Conservation (phyloP, 2,888 invertebrate genomes). For the Acleris holmiana region DNA sequence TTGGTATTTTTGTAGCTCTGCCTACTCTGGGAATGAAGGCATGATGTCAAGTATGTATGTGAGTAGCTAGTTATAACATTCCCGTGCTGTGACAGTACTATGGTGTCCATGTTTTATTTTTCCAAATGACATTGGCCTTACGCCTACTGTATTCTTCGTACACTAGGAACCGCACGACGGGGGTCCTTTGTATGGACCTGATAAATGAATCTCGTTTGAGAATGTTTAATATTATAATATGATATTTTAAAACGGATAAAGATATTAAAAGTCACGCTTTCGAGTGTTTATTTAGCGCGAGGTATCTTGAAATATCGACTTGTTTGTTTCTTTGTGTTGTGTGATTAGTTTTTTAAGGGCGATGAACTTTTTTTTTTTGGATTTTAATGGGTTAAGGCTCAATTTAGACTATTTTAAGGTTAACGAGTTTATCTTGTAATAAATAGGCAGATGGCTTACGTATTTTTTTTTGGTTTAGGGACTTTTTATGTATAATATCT, state of each 20-base stretch:
- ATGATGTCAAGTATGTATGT: too few relatives aligned
- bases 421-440: too few relatives aligned
- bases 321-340: slow-evolving; percentile 51
- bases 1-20: too few relatives aligned
- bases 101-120: too few relatives aligned
- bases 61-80: too few relatives aligned
- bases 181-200: slow-evolving; percentile 70
- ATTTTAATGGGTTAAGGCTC: background rate
- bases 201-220: slow-evolving; percentile 75
- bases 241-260: slow-evolving; percentile 83
- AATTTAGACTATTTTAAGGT: too few relatives aligned
- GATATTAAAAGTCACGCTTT: slow-evolving; percentile 82
- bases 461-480: too few relatives aligned
- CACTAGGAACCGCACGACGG: slow-evolving; percentile 55
- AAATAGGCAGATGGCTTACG: too few relatives aligned
- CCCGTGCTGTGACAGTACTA: too few relatives aligned
- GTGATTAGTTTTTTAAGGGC: slow-evolving; percentile 50
- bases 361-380: slow-evolving; percentile 25
- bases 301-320: slow-evolving; percentile 69
- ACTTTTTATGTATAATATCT: too few relatives aligned
- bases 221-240: slow-evolving; percentile 83
- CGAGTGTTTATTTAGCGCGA: slow-evolving; percentile 80
- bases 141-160: slow-evolving; percentile 6
- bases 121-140: background rate
- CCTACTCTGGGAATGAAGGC: too few relatives aligned